Evolutionary conservation across 2,113 vertebrate genomes (phyloP), one percentile per base, ranked within the genome.

Genomic region (Furnarius figulus): DNA sequence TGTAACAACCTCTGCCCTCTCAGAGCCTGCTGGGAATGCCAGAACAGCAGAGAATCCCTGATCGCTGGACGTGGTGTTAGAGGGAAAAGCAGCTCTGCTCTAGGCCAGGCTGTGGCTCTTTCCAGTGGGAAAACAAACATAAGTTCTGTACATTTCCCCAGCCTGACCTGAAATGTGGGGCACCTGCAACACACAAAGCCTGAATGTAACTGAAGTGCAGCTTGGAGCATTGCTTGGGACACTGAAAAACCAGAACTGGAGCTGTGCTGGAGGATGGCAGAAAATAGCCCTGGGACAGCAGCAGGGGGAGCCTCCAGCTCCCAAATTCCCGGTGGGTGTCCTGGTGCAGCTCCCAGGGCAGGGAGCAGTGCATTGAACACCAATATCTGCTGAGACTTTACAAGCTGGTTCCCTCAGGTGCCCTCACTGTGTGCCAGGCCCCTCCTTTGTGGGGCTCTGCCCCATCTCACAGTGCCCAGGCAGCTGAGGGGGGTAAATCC

Each of bases 111-210:
- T 31, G 8, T 3, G 39, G 27, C 73, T 50, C 47, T 22, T 31
- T 20, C 20, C 58, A 42, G 5, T 27, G 40, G 46, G 55, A 35
- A 28, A 44, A 47, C 56, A 59, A 24, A 35, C 56, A 24, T 56
- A 44, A 47, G 5, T 53, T 66, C 19, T 52, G 9, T 33, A 5
- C 8, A 0, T 67, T 47, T 68, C 17, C 39, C 44, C 49, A 44
- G 8, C n/a, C 47, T 47, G 40, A 42, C 23, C 46, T 31, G 17
- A 49, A 49, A 63, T 30, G 1, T 12, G 72, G 71, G 55, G 80
- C 8, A 50, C 12, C 39, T 49, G 14, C 33, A 44, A 9, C 24
- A 46, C 0, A 0, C 2, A 17, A 15, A 88, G 20, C 9, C 15
- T 14, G 15, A 61, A 49, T 37, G 63, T 37, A 33, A 20, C 31